Percentiles rank a stretch among this genome's conserved stretches.
These are phyloP conservation scores for Drosophila mimica DNA, from an alignment of 2,888 invertebrate genomes.

Conservation along the genomic window DNA sequence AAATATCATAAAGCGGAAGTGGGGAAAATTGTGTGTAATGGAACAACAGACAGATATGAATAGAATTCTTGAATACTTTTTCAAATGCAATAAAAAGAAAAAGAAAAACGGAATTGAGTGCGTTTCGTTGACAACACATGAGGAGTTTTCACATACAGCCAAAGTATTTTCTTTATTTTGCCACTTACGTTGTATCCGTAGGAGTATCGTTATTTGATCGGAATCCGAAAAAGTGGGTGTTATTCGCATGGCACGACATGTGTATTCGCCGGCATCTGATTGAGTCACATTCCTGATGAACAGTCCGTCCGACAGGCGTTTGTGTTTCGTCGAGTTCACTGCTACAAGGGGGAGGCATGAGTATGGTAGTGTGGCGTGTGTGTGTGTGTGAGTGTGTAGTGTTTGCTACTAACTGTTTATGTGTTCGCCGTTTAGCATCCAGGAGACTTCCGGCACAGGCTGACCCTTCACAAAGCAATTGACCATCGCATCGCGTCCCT, in stretches of 20 bases:
- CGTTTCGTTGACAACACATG: background rate
- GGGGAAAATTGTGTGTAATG: background rate
- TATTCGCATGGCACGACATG: constrained; percentile 87
- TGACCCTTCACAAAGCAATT: constrained; percentile 85
- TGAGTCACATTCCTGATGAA: constrained; percentile 86
- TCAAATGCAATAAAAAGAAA: background rate
- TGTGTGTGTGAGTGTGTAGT: background rate
- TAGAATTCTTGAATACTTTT: background rate
- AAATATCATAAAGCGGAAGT: background rate
- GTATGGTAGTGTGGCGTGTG: too few relatives aligned
- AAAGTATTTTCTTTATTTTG: background rate
- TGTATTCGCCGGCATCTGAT: constrained; percentile 87
- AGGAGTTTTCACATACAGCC: background rate
- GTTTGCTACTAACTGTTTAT: constrained; percentile 81
- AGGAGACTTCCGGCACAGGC: constrained; percentile 84
- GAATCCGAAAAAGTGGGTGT: constrained; percentile 86
- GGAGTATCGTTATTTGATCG: constrained; percentile 86
- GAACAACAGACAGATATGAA: constrained; percentile 2
- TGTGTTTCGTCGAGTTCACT: constrained; percentile 84
- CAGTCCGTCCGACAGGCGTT: constrained; percentile 86
- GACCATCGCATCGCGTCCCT: constrained; percentile 85
- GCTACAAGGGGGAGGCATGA: constrained; percentile 54
- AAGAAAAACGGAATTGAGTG: background rate
- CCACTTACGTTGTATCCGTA: constrained; percentile 87
- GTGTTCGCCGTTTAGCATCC: constrained; percentile 85